phyloP scores from a whole-genome alignment of 1,140 invertebrate genomes.

The Amphibalanus amphitrite region DNA sequence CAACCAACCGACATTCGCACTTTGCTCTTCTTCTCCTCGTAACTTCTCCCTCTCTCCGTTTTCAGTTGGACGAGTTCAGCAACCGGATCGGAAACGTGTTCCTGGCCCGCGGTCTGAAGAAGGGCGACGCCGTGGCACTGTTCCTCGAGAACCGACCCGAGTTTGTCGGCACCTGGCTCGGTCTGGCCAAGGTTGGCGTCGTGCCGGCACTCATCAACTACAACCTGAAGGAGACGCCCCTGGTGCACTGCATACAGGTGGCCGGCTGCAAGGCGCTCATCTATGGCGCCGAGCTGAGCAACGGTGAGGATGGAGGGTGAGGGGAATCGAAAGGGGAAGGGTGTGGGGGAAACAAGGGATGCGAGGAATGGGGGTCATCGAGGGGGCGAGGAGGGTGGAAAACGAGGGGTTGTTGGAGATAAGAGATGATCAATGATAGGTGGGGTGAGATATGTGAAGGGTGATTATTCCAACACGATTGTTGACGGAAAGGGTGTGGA shows the following conservation, averaged over 20 bases:
- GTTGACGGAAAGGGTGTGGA: too few relatives aligned
- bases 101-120: conserved; percentile 22
- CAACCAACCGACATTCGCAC: too few relatives aligned
- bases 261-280: conserved; percentile 66
- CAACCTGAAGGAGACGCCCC: conserved; percentile 51
- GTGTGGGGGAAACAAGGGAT: too few relatives aligned
- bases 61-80: conserved; percentile 28
- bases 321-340: too few relatives aligned
- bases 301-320: conserved; percentile 19
- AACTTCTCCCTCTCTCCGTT: too few relatives aligned
- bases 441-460: too few relatives aligned
- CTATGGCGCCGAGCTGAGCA: conserved; percentile 46
- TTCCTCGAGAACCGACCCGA: conserved; percentile 36
- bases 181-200: conserved; percentile 40
- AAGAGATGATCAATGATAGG: too few relatives aligned
- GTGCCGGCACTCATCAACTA: conserved; percentile 73
- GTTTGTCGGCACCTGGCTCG: conserved; percentile 35
- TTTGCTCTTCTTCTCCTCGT: too few relatives aligned
- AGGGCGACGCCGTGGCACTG: conserved; percentile 36
- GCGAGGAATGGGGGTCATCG: too few relatives aligned
- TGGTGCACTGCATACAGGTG: conserved; percentile 62
- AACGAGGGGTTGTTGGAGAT: too few relatives aligned
- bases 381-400: too few relatives aligned
- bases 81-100: conserved; percentile 32
- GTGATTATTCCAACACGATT: too few relatives aligned